Base-by-base conservation (phyloP, 23 tunicate species). In the Corella eumyota region DNA sequence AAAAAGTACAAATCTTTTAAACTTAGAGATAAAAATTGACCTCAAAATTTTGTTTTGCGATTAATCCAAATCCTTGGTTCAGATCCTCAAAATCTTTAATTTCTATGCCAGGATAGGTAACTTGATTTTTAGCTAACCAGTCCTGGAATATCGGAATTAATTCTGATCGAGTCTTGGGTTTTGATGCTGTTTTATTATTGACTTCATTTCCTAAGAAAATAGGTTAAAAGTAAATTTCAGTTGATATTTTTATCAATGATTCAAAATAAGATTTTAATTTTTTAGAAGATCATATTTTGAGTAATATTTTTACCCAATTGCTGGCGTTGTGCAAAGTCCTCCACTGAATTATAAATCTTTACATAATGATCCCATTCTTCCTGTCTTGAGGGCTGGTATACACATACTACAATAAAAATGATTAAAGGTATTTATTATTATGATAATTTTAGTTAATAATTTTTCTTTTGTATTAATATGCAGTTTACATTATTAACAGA, bases 41-140 rank as follows among this genome's bases (percentile, higher is more conserved):
- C 66, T 71, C 58, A 25, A 86, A 50, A 71, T 77, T 79, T 64
- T 59, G 33, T 30, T 59, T 58, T 2, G 95, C 95, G 29, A 69
- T 66, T 11, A 86, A 17, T 17, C 95, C 95, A 50, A 86, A 56
- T 29, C 85, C 95, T 19, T 65, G 69, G n/a, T 71, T 60, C 21
- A 9, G 23, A n/a, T n/a, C n/a, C 23, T 25, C 20, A 9, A 51
- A 6, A 9, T 51, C 22, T 27, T 51, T 25, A 19, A 51, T 51
- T 25, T 51, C 57, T n/a, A 51, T 51, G 23, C 27, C 20, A 19
- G 57, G 23, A 19, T 51, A 51, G 5, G 20, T 24, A 7, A 56
- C 95, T 5, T 75, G 85, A 71, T 66, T 70, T 13, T 59, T 50
- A 22, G 65, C 50, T 49, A 85, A 25, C 95, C 95, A 85, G 3